A percentile compares a stretch with the other conserved stretches of the same genome.
phyloP scores from a whole-genome alignment of 2,113 vertebrate genomes.

The Fulica atra region DNA sequence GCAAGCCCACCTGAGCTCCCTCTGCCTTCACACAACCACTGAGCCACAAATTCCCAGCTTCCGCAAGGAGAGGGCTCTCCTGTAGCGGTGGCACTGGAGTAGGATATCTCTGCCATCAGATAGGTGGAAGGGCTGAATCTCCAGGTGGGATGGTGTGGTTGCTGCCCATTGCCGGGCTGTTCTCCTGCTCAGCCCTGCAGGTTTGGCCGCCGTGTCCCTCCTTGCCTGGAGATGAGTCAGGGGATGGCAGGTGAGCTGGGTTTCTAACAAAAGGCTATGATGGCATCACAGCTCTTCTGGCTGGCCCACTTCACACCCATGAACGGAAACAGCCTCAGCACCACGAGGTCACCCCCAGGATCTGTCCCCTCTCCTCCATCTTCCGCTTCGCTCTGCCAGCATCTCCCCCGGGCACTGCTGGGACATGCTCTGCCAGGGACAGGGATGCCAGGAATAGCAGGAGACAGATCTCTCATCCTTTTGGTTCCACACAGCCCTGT shows the following conservation, averaged over 20 bases:
- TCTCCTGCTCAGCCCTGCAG: not conserved
- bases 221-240: not conserved
- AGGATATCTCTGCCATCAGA: fast-evolving
- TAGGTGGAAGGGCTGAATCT: not conserved
- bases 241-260: not conserved
- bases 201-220: not conserved
- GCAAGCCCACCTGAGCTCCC: not conserved
- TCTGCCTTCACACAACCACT: not conserved
- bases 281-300: not conserved
- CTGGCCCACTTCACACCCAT: fast-evolving
- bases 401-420: not conserved
- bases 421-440: slow-evolving; percentile 1
- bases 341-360: not conserved
- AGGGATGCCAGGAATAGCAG: slow-evolving; percentile 20
- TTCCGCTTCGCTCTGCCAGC: not conserved
- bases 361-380: not conserved
- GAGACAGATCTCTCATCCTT: not conserved
- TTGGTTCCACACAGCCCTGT: fast-evolving
- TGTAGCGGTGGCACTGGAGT: not conserved
- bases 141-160: fast-evolving
- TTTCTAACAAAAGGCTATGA: not conserved
- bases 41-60: not conserved
- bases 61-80: not conserved
- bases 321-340: not conserved
- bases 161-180: not conserved